phyloP scores from a whole-genome alignment of 2,113 vertebrate genomes.

The Istiophorus platypterus region DNA sequence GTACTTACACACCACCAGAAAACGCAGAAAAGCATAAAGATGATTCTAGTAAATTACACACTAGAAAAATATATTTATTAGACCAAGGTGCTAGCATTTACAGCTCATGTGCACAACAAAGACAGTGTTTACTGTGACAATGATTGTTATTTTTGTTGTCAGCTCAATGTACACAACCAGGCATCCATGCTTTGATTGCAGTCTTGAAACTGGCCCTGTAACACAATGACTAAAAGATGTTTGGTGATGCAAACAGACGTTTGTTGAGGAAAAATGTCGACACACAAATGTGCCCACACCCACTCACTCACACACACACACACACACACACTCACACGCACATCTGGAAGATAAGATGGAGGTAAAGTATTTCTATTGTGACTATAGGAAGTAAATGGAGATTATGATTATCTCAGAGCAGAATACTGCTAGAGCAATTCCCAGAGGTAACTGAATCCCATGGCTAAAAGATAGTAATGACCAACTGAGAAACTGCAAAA shows the following conservation, averaged over 20 bases:
- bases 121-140: neutral
- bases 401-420: constrained; percentile 61
- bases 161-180: neutral
- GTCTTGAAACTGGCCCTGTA: constrained; percentile 32
- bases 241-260: constrained; percentile 37
- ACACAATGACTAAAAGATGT: constrained; percentile 30
- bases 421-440: constrained; percentile 37
- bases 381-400: constrained; percentile 48
- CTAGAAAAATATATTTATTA: neutral
- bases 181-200: neutral
- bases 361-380: constrained; percentile 56
- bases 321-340: constrained; percentile 12
- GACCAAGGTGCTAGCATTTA: neutral
- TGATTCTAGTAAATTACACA: neutral
- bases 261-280: constrained; percentile 12
- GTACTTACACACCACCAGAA: neutral
- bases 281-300: neutral
- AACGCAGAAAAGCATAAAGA: neutral
- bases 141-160: neutral
- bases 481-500: neutral
- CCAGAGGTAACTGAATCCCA: constrained; percentile 3
- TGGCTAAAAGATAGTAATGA: constrained; percentile 10
- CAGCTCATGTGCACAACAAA: neutral
- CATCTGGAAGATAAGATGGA: constrained; percentile 78
- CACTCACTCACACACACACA: constrained; percentile 14